Evolutionary conservation across 2,797 vertebrate species (phyloP).

Genomic region (Lagorchestes hirsutus): DNA sequence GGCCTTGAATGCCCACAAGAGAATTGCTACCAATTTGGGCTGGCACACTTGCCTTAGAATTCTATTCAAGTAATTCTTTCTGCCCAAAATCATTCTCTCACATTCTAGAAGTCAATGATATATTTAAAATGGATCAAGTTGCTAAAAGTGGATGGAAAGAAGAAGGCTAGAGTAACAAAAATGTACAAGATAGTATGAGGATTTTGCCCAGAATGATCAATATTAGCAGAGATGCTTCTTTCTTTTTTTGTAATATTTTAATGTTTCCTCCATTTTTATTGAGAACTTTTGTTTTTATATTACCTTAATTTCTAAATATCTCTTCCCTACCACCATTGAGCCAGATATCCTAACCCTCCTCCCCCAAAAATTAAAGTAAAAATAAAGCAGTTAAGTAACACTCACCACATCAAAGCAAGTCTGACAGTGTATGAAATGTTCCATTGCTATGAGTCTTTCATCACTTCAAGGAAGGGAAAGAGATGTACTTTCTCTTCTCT

Average conservation of each 20-base stretch:
- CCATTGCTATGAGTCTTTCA: background rate
- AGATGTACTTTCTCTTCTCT: background rate
- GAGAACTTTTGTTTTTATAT: background rate
- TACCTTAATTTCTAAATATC: background rate
- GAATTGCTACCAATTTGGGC: slow-evolving; percentile 14
- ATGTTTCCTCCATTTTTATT: background rate
- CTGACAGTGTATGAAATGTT: background rate
- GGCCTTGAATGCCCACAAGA: slow-evolving; percentile 30
- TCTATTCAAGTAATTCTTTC: slow-evolving; percentile 41
- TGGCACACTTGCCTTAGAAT: slow-evolving; percentile 23
- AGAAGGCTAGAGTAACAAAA: slow-evolving; percentile 48
- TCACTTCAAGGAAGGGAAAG: background rate
- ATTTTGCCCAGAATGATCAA: slow-evolving; percentile 1
- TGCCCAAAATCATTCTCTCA: background rate
- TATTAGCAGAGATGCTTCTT: background rate
- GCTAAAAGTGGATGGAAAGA: slow-evolving; percentile 15
- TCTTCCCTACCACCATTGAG: background rate
- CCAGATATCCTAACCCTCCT: background rate
- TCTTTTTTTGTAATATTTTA: background rate
- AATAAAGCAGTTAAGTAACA: background rate
- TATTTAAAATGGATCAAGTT: slow-evolving; percentile 22
- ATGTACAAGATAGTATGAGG: background rate
- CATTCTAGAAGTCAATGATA: slow-evolving; percentile 13
- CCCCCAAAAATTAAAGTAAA: background rate
- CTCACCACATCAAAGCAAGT: background rate